Evolutionary conservation across 2,113 vertebrate species (phyloP), one percentile per base, ranked within the genome.

Genomic region (Tyrannus savana): DNA sequence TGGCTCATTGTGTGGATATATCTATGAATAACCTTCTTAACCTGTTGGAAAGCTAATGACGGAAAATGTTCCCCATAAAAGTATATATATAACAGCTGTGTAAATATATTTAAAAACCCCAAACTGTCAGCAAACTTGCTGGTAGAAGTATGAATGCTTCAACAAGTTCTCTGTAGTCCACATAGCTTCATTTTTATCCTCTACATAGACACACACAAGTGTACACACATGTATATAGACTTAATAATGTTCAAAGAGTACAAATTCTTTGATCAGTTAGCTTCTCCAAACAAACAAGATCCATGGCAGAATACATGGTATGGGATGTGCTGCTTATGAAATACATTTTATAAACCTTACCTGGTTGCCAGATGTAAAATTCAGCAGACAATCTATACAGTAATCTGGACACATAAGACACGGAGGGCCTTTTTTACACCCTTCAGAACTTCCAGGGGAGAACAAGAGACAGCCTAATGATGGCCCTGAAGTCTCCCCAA

Each of bases 1-100:
- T 93, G 93, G 76, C 86, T 95, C 69, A 58, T 64, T 94, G 83
- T 97, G 84, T 86, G 97, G 96, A 96, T 96, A 89, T 90, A 93
- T 98, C 97, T 96, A 92, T 97, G 96, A 98, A 97, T 96, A 96
- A 97, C 87, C 92, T 95, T 95, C 87, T 97, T 94, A 96, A 96
- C 91, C 95, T 96, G 87, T 89, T 92, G 92, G 92, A 97, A 91
- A 93, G n/a, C 31, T 96, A 96, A 93, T 90, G 80, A 93, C 49
- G 98, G 97, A 98, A 98, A 98, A 97, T 95, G 90, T 97, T 96
- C 92, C 96, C 90, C 95, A 92, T 97, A 95, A 97, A 97, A 97
- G 87, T 84, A 90, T 76, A 94, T 92, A 88, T 76, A 96, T 94
- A 91, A 95, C 88, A 93, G 91, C 97, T 98, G 96, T 97, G 96